Evolutionary conservation across 2,888 invertebrate species (phyloP).

Genomic region (Polymixis flavicincta): DNA sequence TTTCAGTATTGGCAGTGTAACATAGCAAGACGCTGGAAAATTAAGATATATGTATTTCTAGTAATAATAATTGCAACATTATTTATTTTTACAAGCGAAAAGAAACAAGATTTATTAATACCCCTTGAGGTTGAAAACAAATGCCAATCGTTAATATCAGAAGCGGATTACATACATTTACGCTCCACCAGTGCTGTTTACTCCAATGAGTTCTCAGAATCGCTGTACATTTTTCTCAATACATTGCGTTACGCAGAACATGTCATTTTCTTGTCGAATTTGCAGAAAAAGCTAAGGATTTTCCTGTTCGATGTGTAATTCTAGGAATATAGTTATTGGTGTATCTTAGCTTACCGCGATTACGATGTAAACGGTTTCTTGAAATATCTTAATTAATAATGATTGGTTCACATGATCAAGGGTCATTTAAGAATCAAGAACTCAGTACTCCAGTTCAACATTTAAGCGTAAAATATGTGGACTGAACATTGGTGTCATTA

Average conservation of each 20-base stretch:
- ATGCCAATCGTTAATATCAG: conserved; percentile 20
- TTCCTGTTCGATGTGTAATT: conserved; percentile 50
- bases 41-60: conserved; percentile 6
- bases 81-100: neutral
- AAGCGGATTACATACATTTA: conserved; percentile 15
- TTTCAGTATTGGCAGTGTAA: neutral
- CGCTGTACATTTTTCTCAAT: conserved; percentile 38
- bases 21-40: neutral
- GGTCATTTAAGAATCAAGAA: neutral
- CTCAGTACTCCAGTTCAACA: neutral
- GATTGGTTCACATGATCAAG: neutral
- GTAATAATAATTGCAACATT: conserved; percentile 2
- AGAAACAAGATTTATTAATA: conserved; percentile 4
- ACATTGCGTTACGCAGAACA: conserved; percentile 35
- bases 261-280: conserved; percentile 23
- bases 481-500: conserved; percentile 23
- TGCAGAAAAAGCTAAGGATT: conserved; percentile 28
- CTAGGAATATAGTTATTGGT: conserved; percentile 15
- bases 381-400: neutral
- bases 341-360: neutral
- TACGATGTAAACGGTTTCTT: conserved; percentile 3
- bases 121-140: conserved; percentile 11
- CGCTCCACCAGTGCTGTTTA: conserved; percentile 34
- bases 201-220: conserved; percentile 47
- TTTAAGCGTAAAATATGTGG: neutral